phyloP scores from a whole-genome alignment of 2,888 invertebrate genomes.

The Mactromeris polynyma region DNA sequence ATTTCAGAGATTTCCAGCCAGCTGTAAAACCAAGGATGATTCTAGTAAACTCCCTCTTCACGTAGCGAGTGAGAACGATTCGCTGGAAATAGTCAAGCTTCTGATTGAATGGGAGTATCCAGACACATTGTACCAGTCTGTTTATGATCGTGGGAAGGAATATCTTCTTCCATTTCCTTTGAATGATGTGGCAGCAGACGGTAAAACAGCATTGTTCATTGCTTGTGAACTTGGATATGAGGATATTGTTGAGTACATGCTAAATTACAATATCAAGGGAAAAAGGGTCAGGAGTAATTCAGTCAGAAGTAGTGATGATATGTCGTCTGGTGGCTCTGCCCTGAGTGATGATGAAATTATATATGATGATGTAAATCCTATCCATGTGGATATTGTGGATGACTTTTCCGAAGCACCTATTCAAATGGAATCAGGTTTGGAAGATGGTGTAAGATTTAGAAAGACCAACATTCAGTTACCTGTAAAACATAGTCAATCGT shows the following conservation, averaged over 20 bases:
- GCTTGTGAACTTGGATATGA: constrained; percentile 90
- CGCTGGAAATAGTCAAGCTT: constrained; percentile 92
- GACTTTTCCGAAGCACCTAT: neutral
- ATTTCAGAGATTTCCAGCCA: constrained; percentile 92
- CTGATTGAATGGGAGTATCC: constrained; percentile 94
- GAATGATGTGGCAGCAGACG: constrained; percentile 92
- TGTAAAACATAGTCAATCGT: constrained; percentile 67
- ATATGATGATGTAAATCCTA: constrained; percentile 35
- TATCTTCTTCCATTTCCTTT: constrained; percentile 97
- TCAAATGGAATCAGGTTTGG: neutral
- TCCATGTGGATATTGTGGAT: constrained; percentile 14
- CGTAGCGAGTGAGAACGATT: constrained; percentile 96
- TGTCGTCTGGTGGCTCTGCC: constrained; percentile 9
- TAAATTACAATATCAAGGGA: constrained; percentile 66
- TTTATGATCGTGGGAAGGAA: constrained; percentile 89
- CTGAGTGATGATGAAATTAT: constrained; percentile 11
- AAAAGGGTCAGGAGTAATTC: constrained; percentile 18
- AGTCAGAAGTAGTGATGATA: constrained; percentile 25
- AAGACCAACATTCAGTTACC: constrained; percentile 3
- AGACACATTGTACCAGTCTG: constrained; percentile 89
- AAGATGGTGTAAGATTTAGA: constrained; percentile 1
- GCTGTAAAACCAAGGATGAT: constrained; percentile 94
- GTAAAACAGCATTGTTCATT: constrained; percentile 94
- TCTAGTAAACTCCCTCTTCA: constrained; percentile 97
- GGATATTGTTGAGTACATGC: constrained; percentile 73